phyloP scores from a whole-genome alignment of 2,888 invertebrate species.

The Papilio gigon region DNA sequence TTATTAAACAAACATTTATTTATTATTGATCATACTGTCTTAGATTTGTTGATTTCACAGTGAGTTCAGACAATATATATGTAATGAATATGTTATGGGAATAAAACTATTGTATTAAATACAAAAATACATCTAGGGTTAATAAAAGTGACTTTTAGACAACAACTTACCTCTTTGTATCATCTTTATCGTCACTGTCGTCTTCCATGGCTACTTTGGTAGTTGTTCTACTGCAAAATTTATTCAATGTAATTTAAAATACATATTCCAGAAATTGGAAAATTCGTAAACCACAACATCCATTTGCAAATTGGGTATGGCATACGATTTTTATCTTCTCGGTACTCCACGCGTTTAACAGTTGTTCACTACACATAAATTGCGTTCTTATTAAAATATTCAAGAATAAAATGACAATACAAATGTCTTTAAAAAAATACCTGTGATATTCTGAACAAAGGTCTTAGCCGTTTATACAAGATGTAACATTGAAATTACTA shows the following conservation, averaged over 20 bases:
- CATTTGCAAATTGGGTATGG: not conserved
- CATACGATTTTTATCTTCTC: not conserved
- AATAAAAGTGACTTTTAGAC: not conserved
- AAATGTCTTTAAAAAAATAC: conserved; percentile 12
- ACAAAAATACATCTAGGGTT: not conserved
- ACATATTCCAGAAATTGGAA: conserved; percentile 1
- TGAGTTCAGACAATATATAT: too few species aligned
- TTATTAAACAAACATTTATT: too few species aligned
- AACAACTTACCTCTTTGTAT: conserved; percentile 87
- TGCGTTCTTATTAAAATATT: conserved; percentile 31
- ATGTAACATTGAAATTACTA: not conserved
- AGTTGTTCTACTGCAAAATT: conserved; percentile 19
- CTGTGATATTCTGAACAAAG: not conserved
- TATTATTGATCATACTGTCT: too few species aligned
- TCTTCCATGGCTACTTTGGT: conserved; percentile 84
- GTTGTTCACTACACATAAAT: not conserved
- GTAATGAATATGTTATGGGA: not conserved
- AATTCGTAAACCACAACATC: conserved; percentile 15
- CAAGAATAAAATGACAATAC: conserved; percentile 17
- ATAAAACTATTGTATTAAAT: not conserved
- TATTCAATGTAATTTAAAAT: conserved; percentile 20
- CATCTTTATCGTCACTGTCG: conserved; percentile 92
- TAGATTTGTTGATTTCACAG: too few species aligned
- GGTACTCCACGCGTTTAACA: not conserved
- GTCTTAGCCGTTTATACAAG: not conserved